A percentile compares a stretch with the other conserved stretches of the same genome.
Conservation (phyloP, 30 jellyfish, hydroid and myxozoan genomes). For the Hydra vulgaris region DNA sequence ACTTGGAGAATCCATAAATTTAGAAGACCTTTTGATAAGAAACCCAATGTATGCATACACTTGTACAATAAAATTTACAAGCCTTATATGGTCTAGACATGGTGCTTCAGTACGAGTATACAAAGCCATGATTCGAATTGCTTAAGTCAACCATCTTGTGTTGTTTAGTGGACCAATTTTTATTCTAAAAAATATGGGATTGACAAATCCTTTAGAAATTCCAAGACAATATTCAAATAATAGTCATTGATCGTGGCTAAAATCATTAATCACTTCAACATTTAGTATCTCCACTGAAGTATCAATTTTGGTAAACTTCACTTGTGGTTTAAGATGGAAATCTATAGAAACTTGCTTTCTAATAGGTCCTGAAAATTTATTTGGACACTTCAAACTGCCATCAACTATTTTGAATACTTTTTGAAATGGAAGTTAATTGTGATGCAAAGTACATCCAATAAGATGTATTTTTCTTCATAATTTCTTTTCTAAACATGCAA, state of each 20-base stretch:
- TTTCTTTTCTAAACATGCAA: background rate
- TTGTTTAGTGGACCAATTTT: background rate
- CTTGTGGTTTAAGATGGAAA: background rate
- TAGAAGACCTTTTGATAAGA: background rate
- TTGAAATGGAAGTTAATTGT: background rate
- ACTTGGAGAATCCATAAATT: background rate
- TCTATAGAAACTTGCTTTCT: background rate
- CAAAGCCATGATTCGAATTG: background rate
- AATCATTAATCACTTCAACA: background rate
- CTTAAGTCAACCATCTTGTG: background rate
- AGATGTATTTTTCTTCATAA: background rate
- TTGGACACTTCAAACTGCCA: background rate
- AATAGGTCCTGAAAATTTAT: background rate
- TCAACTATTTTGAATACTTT: background rate
- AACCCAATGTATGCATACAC: background rate
- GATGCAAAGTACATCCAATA: background rate
- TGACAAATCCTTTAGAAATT: background rate
- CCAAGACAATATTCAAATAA: background rate
- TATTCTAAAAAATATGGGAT: background rate
- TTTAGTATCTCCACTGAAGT: background rate
- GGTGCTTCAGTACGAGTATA: background rate
- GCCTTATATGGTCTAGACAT: background rate
- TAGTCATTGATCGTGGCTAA: background rate
- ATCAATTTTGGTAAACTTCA: background rate
- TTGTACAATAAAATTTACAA: background rate